Percentiles rank a stretch among this genome's conserved stretches.
phyloP scores from a whole-genome alignment of 2,797 vertebrate species.

The Clarias pachynema region DNA sequence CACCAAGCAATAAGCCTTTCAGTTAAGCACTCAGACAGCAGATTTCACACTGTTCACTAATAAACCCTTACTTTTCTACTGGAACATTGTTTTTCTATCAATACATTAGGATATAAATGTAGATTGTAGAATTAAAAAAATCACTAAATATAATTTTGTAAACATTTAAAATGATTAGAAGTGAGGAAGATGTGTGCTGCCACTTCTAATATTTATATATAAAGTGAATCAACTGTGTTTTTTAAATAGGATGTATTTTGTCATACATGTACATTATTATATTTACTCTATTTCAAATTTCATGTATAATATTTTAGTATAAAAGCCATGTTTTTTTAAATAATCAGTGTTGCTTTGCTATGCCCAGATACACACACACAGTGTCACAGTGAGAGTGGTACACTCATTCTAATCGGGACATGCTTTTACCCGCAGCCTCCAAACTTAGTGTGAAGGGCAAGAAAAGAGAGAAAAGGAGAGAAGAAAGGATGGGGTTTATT shows the following conservation, averaged over 20 bases:
- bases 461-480: constrained; percentile 18
- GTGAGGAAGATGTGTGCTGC: not conserved
- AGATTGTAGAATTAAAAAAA: not conserved
- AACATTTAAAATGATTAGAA: not conserved
- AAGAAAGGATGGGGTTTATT: constrained; percentile 44
- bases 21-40: not conserved
- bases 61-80: not conserved
- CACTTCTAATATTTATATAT: not conserved
- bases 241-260: too few species aligned
- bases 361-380: not conserved
- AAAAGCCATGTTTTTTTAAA: not conserved
- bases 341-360: constrained; percentile 16
- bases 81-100: not conserved
- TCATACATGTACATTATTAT: too few species aligned
- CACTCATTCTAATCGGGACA: constrained; percentile 40
- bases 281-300: too few species aligned
- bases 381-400: constrained; percentile 17
- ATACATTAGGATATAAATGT: not conserved
- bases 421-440: constrained; percentile 38
- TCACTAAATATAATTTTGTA: not conserved
- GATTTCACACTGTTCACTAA: not conserved
- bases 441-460: constrained; percentile 52
- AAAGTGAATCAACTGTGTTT: not conserved
- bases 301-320: not conserved
- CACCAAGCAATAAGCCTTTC: not conserved